phyloP scores from a whole-genome alignment of 2,797 vertebrate genomes.

The Melanitta fusca region DNA sequence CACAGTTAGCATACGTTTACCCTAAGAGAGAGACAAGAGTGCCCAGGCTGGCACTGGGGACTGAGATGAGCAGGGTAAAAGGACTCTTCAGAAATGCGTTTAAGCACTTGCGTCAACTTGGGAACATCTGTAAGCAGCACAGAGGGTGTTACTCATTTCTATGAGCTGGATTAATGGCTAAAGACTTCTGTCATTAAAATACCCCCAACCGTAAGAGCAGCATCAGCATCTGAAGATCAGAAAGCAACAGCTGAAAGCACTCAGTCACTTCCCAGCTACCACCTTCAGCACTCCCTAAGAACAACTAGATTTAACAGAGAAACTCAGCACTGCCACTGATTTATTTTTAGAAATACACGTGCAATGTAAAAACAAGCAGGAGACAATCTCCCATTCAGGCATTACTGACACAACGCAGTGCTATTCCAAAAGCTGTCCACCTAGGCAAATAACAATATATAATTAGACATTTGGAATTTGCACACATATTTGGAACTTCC shows the following conservation, averaged over 20 bases:
- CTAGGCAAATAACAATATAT: constrained; percentile 11
- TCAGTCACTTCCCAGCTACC: background rate
- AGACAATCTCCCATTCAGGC: background rate
- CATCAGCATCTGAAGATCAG: background rate
- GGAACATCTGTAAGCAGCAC: background rate
- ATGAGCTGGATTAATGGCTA: background rate
- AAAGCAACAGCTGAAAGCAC: constrained; percentile 2
- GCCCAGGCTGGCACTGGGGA: background rate
- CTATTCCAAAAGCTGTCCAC: background rate
- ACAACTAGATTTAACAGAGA: background rate
- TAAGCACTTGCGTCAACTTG: background rate
- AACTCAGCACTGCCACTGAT: background rate
- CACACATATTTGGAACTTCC: background rate
- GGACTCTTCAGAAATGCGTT: background rate
- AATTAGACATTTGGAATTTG: background rate
- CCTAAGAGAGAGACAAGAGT: background rate
- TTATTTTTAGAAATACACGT: background rate
- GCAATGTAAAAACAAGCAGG: background rate
- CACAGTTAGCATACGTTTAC: background rate
- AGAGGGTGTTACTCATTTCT: background rate
- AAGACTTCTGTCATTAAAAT: constrained; percentile 7
- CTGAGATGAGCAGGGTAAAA: background rate
- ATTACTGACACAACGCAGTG: background rate
- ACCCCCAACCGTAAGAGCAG: background rate
- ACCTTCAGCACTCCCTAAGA: background rate